These are phyloP conservation scores for Neogobius melanostomus DNA, from an alignment of 2,113 vertebrate genomes.

Conservation along the genomic window DNA sequence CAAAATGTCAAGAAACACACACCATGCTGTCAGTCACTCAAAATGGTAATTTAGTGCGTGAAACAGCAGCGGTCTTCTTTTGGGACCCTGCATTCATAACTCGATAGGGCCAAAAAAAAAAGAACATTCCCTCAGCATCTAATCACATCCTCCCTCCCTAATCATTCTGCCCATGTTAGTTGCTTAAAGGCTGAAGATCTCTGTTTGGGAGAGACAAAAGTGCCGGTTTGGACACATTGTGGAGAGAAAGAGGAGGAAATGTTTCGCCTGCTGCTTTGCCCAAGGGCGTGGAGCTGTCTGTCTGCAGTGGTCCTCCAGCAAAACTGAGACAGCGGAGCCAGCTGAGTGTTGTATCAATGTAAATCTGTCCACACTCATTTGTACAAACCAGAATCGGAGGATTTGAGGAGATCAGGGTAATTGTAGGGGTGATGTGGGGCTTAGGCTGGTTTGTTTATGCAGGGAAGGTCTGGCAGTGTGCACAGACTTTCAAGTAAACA, in stretches of 20 bases:
- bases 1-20: constrained; percentile 59
- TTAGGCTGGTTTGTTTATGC: neutral
- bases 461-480: constrained; percentile 1
- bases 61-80: constrained; percentile 32
- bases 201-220: constrained; percentile 39
- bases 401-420: constrained; percentile 2
- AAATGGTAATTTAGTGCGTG: constrained; percentile 41
- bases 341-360: neutral
- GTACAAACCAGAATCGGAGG: neutral
- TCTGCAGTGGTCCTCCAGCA: constrained; percentile 34
- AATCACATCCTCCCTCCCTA: constrained; percentile 1
- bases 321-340: constrained; percentile 1
- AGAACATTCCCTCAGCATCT: neutral
- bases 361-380: constrained; percentile 6
- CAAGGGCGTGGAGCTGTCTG: constrained; percentile 47
- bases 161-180: constrained; percentile 38
- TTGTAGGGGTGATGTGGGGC: neutral
- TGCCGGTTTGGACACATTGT: constrained; percentile 45
- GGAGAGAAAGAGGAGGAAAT: constrained; percentile 44
- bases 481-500: neutral
- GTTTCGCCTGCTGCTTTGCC: constrained; percentile 39
- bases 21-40: constrained; percentile 50
- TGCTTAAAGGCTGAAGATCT: constrained; percentile 46
- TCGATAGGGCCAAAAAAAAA: constrained; percentile 44
- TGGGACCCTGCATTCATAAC: constrained; percentile 38